Percentiles rank a stretch among this genome's conserved stretches.
These are phyloP conservation scores for Rattus rattus DNA, from an alignment of 2,113 vertebrate genomes.

Conservation along the genomic window DNA sequence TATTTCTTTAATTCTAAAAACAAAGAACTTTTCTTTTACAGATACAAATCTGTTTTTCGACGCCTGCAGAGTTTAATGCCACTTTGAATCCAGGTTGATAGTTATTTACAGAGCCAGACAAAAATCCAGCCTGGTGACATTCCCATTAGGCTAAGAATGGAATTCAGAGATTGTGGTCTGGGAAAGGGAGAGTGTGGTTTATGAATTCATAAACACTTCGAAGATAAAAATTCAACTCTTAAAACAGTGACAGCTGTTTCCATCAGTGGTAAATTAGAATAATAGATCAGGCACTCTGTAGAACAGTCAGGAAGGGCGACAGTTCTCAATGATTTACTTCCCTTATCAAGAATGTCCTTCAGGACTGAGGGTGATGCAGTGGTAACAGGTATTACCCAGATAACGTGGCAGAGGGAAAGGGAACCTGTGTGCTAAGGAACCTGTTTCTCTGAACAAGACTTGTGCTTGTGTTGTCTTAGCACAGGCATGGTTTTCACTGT, in stretches of 20 bases:
- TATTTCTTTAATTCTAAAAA: constrained; percentile 73
- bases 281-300: constrained; percentile 57
- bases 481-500: neutral
- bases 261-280: constrained; percentile 56
- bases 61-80: constrained; percentile 65
- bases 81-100: constrained; percentile 65
- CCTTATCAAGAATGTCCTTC: neutral
- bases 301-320: neutral
- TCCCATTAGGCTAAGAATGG: constrained; percentile 73
- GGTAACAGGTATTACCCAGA: neutral
- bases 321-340: constrained; percentile 12
- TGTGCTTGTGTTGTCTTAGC: constrained; percentile 2
- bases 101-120: constrained; percentile 69
- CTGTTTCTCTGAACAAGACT: neutral
- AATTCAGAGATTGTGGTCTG: constrained; percentile 75
- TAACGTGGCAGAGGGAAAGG: neutral
- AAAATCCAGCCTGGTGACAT: constrained; percentile 63
- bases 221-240: constrained; percentile 69
- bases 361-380: neutral
- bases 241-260: constrained; percentile 64
- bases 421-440: neutral
- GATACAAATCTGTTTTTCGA: constrained; percentile 75
- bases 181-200: constrained; percentile 70
- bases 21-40: constrained; percentile 74
- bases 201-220: constrained; percentile 71